Conservation (phyloP, 2,888 invertebrate genomes). For the Diplazon laetatorius region DNA sequence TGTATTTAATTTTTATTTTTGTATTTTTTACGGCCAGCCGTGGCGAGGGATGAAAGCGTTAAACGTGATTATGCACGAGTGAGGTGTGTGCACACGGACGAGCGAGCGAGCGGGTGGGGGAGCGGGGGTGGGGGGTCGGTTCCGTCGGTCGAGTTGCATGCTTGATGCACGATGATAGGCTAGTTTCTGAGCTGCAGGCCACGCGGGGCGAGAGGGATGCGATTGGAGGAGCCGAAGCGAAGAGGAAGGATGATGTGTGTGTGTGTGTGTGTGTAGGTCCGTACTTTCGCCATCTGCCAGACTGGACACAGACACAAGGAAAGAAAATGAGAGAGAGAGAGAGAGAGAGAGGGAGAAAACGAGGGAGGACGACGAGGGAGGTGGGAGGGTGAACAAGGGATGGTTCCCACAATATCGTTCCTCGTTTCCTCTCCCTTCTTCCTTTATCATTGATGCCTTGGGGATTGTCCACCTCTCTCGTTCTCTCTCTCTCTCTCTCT, state of each 20-base stretch:
- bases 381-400: slow-evolving; percentile 51
- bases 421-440: slow-evolving; percentile 43
- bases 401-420: slow-evolving; percentile 69
- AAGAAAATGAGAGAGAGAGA: slow-evolving; percentile 26
- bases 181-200: slow-evolving; percentile 2
- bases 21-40: background rate
- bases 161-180: slow-evolving; percentile 24
- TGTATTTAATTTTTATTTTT: too few relatives aligned
- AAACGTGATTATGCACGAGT: slow-evolving; percentile 45
- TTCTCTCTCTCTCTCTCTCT: slow-evolving; percentile 46
- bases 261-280: slow-evolving; percentile 26
- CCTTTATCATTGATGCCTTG: too few relatives aligned
- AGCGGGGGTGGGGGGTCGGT: too few relatives aligned
- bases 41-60: slow-evolving; percentile 35
- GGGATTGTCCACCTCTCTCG: slow-evolving; percentile 15
- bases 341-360: slow-evolving; percentile 34
- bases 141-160: too few relatives aligned
- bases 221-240: slow-evolving; percentile 24
- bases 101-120: slow-evolving; percentile 6
- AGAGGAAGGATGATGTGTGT: slow-evolving; percentile 12
- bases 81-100: slow-evolving; percentile 38
- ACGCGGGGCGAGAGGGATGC: background rate
- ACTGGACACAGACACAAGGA: slow-evolving; percentile 57
- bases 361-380: slow-evolving; percentile 6
- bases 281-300: slow-evolving; percentile 72